phyloP scores from a whole-genome alignment of 2,888 invertebrate species.

The Frankliniella fusca region DNA sequence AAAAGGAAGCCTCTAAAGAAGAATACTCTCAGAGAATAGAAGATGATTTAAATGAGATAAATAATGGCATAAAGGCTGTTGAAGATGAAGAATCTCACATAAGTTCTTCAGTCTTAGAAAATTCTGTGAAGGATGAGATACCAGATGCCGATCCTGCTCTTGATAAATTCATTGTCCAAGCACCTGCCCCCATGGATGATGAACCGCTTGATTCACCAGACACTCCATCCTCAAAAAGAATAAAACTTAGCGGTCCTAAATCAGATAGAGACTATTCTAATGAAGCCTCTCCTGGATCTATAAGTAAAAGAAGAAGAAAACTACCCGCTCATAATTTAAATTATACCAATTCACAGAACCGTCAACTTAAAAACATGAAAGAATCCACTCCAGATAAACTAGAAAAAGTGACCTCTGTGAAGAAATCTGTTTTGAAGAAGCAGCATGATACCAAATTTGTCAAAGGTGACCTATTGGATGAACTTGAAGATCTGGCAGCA shows the following conservation, averaged over 20 bases:
- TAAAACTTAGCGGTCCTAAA: not conserved
- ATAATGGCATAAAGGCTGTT: not conserved
- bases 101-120: not conserved
- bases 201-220: not conserved
- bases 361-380: not conserved
- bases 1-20: not conserved
- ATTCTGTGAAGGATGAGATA: not conserved
- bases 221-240: not conserved
- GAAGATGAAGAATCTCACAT: slow-evolving; percentile 10
- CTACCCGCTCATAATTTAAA: not conserved
- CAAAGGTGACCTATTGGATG: not conserved
- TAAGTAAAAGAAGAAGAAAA: not conserved
- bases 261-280: not conserved
- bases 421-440: not conserved
- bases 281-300: not conserved
- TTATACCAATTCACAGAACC: not conserved
- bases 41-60: not conserved
- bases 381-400: not conserved
- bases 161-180: slow-evolving; percentile 2
- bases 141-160: not conserved
- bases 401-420: not conserved
- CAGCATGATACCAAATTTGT: not conserved
- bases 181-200: not conserved
- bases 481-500: not conserved
- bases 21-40: not conserved